Evolutionary conservation across 2,797 vertebrate species (phyloP), one percentile per base, ranked within the genome.

Genomic region (Triplophysa yarkandensis): DNA sequence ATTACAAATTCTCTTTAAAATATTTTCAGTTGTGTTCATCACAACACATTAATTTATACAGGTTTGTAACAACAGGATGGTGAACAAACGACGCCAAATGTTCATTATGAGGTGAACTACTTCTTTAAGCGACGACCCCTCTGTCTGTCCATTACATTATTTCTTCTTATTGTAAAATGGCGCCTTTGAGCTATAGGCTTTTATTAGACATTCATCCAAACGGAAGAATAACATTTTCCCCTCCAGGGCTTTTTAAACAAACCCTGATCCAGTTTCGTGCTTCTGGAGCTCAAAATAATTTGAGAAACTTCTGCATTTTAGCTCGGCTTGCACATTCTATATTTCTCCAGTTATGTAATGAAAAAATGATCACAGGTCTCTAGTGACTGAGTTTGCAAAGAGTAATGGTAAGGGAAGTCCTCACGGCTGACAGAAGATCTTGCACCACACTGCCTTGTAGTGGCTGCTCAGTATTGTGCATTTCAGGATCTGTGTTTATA

Each of bases 401-500:
- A 48, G 14, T 25, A 19, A 62, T 52, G n/a, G 67, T 27, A n/a
- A 39, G 34, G 43, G 30, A 30, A 41, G 19, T 63, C 52, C 39
- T 64, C 19, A 67, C 13, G 41, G 16, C 54, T 67, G 57, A 46
- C 17, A 27, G 72, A 30, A 46, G 57, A 65, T 36, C 25, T 41
- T 71, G 75, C 67, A 39, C 68, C 65, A 77, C 62, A 71, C 75
- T 77, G 75, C 75, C 75, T 65, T 65, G 21, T 43, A 58, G 75
- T 66, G 75, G 75, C 28, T 41, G 60, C 52, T 58, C 60, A 46
- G 30, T 21, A 39, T 75, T 19, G 28, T 28, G 28, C 60, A 7
- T 21, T 50, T 32, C 4, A 58, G 23, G 28, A 19, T 60, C 43
- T 48, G 41, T 43, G 55, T 74, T 52, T 21, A 52, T 10, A 8